Conservation (phyloP, 2,888 invertebrate species). For the Harmothoe impar region DNA sequence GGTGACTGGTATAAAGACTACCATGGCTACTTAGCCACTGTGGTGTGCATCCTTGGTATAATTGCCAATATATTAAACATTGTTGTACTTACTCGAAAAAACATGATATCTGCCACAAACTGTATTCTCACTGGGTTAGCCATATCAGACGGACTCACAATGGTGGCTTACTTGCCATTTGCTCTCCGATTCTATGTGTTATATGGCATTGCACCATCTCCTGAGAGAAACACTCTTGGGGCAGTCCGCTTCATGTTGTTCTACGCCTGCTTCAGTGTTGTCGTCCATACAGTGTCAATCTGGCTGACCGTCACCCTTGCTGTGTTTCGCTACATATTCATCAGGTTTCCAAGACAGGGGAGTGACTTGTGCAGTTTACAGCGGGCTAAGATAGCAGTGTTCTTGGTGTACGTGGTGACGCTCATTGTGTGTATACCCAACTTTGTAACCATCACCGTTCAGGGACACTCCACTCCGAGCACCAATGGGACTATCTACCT, state of each 20-base stretch:
- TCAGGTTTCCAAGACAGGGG: conserved; percentile 88
- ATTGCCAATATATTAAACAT: conserved; percentile 94
- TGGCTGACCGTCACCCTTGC: conserved; percentile 96
- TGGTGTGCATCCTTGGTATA: conserved; percentile 94
- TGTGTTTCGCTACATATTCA: conserved; percentile 91
- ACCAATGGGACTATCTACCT: conserved; percentile 68
- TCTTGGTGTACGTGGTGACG: conserved; percentile 85
- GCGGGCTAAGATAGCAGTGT: conserved; percentile 91
- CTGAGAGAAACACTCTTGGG: conserved; percentile 78
- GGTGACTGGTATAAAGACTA: conserved; percentile 79
- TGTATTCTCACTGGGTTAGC: conserved; percentile 90
- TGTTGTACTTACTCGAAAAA: conserved; percentile 90
- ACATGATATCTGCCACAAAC: conserved; percentile 95
- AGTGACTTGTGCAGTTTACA: conserved; percentile 92
- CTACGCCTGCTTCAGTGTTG: conserved; percentile 94
- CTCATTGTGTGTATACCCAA: conserved; percentile 81
- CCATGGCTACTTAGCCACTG: conserved; percentile 92
- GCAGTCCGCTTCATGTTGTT: conserved; percentile 85
- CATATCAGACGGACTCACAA: conserved; percentile 94
- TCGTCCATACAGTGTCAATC: conserved; percentile 95
- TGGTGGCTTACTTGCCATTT: conserved; percentile 94
- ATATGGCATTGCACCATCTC: conserved; percentile 73
- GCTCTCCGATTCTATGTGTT: conserved; percentile 87
- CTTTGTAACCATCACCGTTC: conserved; percentile 83
- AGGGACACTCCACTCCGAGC: conserved; percentile 5